Evolutionary conservation across 2,888 invertebrate genomes (phyloP).

Genomic region (Melanargia galathea): DNA sequence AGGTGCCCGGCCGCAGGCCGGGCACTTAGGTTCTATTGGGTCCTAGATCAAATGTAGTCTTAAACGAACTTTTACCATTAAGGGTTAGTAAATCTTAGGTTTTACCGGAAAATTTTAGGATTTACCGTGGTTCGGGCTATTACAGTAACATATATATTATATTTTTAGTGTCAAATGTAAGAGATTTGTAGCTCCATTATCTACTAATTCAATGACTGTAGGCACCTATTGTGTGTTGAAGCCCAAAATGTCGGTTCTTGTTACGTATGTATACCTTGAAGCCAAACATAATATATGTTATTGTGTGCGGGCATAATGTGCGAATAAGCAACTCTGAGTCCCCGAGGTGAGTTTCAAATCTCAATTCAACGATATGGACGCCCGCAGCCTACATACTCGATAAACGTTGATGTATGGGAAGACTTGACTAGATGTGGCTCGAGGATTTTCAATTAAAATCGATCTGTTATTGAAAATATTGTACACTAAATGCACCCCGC

Average conservation of each 20-base stretch:
- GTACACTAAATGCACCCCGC: no score
- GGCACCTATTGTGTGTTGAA: neutral
- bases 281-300: conserved; percentile 11
- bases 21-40: no score
- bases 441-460: neutral
- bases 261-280: neutral
- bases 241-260: neutral
- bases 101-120: no score
- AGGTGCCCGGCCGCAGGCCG: no score
- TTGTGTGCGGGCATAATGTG: conserved; percentile 19
- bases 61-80: no score
- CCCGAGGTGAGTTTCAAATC: conserved; percentile 34
- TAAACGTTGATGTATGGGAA: conserved; percentile 18
- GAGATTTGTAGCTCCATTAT: no score
- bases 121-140: no score
- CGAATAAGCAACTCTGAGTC: conserved; percentile 34
- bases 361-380: conserved; percentile 35
- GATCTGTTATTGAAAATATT: neutral
- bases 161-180: no score
- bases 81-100: no score
- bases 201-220: neutral
- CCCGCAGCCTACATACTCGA: conserved; percentile 20
- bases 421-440: conserved; percentile 24
- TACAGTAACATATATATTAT: no score
- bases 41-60: no score